Percentiles rank a stretch among this genome's conserved stretches.
Conservation (phyloP, 2,888 invertebrate species). For the Peribatodes rhomboidaria region DNA sequence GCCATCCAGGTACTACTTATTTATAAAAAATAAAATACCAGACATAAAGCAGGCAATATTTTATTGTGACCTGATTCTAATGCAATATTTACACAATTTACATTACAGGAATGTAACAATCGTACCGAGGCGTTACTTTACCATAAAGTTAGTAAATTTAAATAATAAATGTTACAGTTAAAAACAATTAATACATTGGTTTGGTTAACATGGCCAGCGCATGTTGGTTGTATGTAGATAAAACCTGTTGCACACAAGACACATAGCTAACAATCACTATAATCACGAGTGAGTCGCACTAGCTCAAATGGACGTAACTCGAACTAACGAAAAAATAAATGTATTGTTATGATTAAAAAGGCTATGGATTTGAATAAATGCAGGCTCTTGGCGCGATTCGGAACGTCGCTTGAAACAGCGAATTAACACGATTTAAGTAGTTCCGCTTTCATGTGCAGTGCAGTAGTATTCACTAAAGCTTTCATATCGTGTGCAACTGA, state of each 20-base stretch:
- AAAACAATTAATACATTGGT: neutral
- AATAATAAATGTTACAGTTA: slow-evolving; percentile 2
- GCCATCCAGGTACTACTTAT: neutral
- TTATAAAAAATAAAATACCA: slow-evolving; percentile 30
- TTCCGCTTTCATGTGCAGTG: neutral
- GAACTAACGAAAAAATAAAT: too few species aligned
- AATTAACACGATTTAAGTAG: neutral
- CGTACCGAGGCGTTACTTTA: slow-evolving; percentile 38
- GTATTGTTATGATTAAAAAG: too few species aligned
- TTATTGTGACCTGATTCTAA: slow-evolving; percentile 81
- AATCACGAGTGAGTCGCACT: too few species aligned
- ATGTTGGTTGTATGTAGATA: neutral
- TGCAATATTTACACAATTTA: slow-evolving; percentile 80
- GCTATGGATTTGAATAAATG: too few species aligned
- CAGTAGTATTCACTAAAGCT: too few species aligned
- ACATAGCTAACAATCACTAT: neutral
- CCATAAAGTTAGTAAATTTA: slow-evolving; percentile 20
- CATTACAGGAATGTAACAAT: slow-evolving; percentile 76
- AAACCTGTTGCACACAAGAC: neutral
- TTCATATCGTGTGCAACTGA: too few species aligned
- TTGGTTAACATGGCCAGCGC: neutral
- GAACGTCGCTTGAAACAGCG: too few species aligned
- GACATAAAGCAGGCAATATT: slow-evolving; percentile 46
- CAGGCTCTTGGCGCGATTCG: too few species aligned
- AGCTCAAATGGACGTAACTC: too few species aligned